These are phyloP conservation scores for Drosophila obscura DNA, from an alignment of 1,140 invertebrate species.

Conservation along the genomic window DNA sequence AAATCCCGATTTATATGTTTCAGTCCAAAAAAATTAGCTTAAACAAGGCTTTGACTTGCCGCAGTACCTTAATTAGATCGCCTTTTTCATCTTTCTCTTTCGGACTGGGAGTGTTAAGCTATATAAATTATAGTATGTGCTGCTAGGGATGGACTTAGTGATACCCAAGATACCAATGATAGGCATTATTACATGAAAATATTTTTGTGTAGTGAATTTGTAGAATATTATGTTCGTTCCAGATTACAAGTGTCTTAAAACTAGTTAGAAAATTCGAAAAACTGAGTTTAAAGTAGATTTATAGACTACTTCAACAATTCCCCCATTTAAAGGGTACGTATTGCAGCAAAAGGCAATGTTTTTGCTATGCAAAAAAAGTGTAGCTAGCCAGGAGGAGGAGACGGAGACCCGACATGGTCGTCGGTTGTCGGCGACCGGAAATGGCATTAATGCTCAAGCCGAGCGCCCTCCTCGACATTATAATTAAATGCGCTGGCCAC, in stretches of 20 bases:
- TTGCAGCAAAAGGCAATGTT: not conserved
- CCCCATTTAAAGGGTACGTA: not conserved
- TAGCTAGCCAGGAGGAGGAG: slow-evolving; percentile 17
- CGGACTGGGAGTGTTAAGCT: not conserved
- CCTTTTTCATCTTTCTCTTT: slow-evolving; percentile 13
- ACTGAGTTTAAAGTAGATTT: no score
- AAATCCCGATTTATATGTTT: not conserved
- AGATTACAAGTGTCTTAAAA: no score
- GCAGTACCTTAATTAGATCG: slow-evolving; percentile 22
- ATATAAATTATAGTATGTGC: not conserved
- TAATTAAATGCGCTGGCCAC: slow-evolving; percentile 70
- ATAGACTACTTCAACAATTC: not conserved
- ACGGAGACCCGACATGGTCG: not conserved
- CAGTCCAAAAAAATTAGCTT: slow-evolving; percentile 10
- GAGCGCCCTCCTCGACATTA: slow-evolving; percentile 47
- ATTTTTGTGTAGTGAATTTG: no score
- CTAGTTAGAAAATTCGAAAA: no score
- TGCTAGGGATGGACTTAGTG: no score
- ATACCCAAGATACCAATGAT: slow-evolving; percentile 1
- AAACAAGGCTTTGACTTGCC: slow-evolving; percentile 10
- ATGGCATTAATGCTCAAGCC: slow-evolving; percentile 72
- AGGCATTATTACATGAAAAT: not conserved
- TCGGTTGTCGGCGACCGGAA: slow-evolving; percentile 59
- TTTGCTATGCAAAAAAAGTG: slow-evolving; percentile 8
- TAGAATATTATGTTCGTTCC: no score